phyloP scores from a whole-genome alignment of 1,140 invertebrate genomes.

The Drosophila kepulauana region DNA sequence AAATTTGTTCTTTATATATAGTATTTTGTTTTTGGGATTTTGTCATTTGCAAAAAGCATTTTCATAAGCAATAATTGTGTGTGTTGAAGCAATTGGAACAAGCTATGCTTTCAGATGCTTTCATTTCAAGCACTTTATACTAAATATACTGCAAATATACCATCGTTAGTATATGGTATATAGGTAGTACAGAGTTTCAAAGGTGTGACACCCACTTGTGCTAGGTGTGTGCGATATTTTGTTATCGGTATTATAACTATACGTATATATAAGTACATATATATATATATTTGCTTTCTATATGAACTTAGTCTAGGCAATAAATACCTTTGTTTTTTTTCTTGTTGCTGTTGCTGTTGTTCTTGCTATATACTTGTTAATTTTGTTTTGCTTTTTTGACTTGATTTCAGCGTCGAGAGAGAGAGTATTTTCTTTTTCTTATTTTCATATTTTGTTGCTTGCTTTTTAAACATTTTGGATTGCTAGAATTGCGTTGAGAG shows the following conservation, averaged over 20 bases:
- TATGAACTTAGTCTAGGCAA: slow-evolving; percentile 76
- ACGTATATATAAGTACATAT: slow-evolving; percentile 48
- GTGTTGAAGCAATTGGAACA: slow-evolving; percentile 49
- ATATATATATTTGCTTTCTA: slow-evolving; percentile 47
- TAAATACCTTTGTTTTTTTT: slow-evolving; percentile 55
- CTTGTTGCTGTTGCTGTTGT: slow-evolving; percentile 3
- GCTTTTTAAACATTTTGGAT: slow-evolving; percentile 49
- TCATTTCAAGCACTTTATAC: slow-evolving; percentile 32
- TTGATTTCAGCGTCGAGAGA: slow-evolving; percentile 38
- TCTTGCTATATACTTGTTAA: slow-evolving; percentile 24
- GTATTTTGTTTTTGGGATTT: slow-evolving; percentile 8
- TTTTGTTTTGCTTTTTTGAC: slow-evolving; percentile 27
- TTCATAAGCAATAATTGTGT: slow-evolving; percentile 31
- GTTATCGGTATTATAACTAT: slow-evolving; percentile 38
- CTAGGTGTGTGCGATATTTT: slow-evolving; percentile 17
- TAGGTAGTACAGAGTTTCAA: background rate
- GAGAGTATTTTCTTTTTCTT: slow-evolving; percentile 22
- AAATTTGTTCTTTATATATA: slow-evolving; percentile 1
- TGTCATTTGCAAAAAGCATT: slow-evolving; percentile 29
- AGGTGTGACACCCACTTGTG: slow-evolving; percentile 16
- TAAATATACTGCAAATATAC: background rate
- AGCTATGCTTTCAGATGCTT: slow-evolving; percentile 67
- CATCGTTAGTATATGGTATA: background rate
- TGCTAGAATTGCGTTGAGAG: slow-evolving; percentile 74
- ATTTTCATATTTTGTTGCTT: slow-evolving; percentile 21